Conservation (phyloP, 2,113 vertebrate species). For the Ondatra zibethicus region DNA sequence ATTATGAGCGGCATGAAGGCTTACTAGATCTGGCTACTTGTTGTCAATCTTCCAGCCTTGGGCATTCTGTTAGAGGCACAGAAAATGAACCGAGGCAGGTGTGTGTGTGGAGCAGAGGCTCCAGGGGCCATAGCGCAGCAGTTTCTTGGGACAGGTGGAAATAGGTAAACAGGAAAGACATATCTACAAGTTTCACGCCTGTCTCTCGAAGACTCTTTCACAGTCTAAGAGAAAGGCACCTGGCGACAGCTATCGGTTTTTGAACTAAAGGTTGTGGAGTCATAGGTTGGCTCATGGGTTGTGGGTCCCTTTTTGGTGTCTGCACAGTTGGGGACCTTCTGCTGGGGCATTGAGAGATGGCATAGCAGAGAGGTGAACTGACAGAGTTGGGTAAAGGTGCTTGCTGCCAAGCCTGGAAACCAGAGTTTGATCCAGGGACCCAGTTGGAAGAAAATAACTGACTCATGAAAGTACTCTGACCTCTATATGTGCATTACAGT, state of each 20-base stretch:
- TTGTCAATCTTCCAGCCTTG: background rate
- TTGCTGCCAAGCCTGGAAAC: background rate
- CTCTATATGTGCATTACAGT: background rate
- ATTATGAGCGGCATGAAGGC: background rate
- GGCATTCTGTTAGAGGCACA: background rate
- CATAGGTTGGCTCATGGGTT: background rate
- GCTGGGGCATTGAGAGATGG: background rate
- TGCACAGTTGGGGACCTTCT: background rate
- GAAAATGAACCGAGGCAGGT: background rate
- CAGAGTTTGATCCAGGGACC: background rate
- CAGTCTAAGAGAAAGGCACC: background rate
- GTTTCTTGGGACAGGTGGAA: background rate
- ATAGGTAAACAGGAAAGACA: background rate
- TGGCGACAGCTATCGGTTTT: background rate
- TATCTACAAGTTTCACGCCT: background rate
- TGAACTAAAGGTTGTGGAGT: background rate
- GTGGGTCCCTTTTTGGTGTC: background rate
- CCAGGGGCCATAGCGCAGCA: rapidly evolving
- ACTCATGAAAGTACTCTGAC: background rate
- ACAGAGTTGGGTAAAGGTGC: too few relatives aligned
- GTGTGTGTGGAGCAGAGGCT: background rate
- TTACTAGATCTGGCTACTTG: background rate
- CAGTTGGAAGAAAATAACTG: background rate
- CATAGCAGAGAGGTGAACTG: background rate
- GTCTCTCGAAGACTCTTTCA: background rate